Evolutionary conservation across 1,140 invertebrate species (phyloP).

Genomic region (Anastatus disparis): DNA sequence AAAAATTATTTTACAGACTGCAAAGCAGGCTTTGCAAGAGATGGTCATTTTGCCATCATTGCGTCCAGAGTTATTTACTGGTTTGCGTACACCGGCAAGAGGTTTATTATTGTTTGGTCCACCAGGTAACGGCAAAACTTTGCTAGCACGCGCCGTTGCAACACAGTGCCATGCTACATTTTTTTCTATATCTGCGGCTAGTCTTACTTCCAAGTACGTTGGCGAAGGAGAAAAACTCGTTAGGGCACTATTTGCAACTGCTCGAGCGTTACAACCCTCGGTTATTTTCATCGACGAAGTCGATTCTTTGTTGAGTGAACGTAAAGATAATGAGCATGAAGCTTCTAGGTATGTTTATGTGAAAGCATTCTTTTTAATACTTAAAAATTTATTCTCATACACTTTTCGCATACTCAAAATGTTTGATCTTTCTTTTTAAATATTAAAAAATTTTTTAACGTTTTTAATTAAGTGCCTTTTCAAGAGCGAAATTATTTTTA

Average conservation of each 20-base stretch:
- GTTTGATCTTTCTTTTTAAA: neutral
- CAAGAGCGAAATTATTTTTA: slow-evolving; percentile 35
- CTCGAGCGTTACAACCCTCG: slow-evolving; percentile 90
- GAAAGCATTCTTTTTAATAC: neutral
- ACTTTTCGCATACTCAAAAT: neutral
- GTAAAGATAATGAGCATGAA: slow-evolving; percentile 94
- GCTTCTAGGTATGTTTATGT: slow-evolving; percentile 76
- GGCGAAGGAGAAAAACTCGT: slow-evolving; percentile 99
- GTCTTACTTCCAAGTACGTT: slow-evolving; percentile 97
- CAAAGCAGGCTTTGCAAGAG: slow-evolving; percentile 95
- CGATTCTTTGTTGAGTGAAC: slow-evolving; percentile 91
- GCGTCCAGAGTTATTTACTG: slow-evolving; percentile 95
- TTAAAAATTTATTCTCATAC: neutral
- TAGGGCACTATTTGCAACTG: slow-evolving; percentile 92
- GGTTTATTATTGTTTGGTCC: slow-evolving; percentile 96
- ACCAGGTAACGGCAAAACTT: slow-evolving; percentile 93
- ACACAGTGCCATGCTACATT: slow-evolving; percentile 94
- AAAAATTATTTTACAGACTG: slow-evolving; percentile 69
- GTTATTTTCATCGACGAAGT: slow-evolving; percentile 98
- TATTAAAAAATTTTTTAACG: neutral
- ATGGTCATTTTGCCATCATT: slow-evolving; percentile 96
- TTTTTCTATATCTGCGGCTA: slow-evolving; percentile 96
- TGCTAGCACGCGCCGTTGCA: slow-evolving; percentile 90
- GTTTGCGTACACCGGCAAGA: slow-evolving; percentile 86
- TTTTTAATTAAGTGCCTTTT: neutral